A percentile compares a stretch with the other conserved stretches of the same genome.
Evolutionary conservation across 2,113 vertebrate species (phyloP).

Genomic region (Phylloscopus trochilus): DNA sequence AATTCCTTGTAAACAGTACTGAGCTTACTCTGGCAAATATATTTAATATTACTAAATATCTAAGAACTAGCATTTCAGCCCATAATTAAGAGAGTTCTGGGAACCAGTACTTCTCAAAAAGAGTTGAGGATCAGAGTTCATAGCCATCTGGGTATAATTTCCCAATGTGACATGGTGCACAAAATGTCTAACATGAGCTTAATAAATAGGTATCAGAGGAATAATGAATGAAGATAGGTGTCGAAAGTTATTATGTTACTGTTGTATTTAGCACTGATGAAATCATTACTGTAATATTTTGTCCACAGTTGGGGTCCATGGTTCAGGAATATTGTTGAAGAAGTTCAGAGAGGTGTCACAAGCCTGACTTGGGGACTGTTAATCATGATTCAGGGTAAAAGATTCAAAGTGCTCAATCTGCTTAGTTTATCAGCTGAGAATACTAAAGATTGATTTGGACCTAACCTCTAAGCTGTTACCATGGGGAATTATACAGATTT

Average conservation of each 20-base stretch:
- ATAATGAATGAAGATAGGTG: slow-evolving; percentile 66
- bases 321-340: slow-evolving; percentile 48
- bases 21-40: neutral
- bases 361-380: neutral
- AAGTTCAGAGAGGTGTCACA: slow-evolving; percentile 51
- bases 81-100: neutral
- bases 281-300: slow-evolving; percentile 63
- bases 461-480: slow-evolving; percentile 15
- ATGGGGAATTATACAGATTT: neutral
- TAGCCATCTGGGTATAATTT: slow-evolving; percentile 34
- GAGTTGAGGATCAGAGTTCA: slow-evolving; percentile 9
- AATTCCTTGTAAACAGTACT: neutral
- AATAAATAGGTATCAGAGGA: slow-evolving; percentile 61
- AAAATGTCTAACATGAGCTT: slow-evolving; percentile 38
- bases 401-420: slow-evolving; percentile 13
- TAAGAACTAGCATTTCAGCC: neutral
- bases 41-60: neutral
- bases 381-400: slow-evolving; percentile 47
- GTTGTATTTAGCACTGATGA: slow-evolving; percentile 66
- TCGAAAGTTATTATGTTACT: slow-evolving; percentile 49
- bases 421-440: slow-evolving; percentile 32
- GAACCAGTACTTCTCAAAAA: slow-evolving; percentile 4
- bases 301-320: slow-evolving; percentile 15
- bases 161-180: slow-evolving; percentile 11
- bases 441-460: slow-evolving; percentile 32